Conservation (phyloP, 1,140 invertebrate species). For the Panagrolaimus sp. region DNA sequence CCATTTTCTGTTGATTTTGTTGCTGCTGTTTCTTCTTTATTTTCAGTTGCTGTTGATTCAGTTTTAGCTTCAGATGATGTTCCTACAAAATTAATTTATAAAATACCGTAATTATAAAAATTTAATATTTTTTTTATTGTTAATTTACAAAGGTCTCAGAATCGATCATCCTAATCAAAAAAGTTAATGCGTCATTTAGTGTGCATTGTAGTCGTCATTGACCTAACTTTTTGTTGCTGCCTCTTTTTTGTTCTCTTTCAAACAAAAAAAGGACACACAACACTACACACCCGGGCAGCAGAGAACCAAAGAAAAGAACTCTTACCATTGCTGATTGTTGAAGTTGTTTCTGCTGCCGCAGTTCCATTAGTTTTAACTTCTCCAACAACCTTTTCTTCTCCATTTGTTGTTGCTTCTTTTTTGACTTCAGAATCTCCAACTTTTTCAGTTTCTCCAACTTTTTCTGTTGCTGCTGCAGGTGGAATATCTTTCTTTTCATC, state of each 20-base stretch:
- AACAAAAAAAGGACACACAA: no score
- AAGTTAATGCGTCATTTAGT: not conserved
- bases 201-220: conserved; percentile 11
- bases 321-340: conserved; percentile 3
- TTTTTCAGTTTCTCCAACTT: no score
- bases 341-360: not conserved
- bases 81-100: not conserved
- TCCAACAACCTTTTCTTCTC: not conserved
- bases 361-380: conserved; percentile 19
- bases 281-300: not conserved
- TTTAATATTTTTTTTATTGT: no score
- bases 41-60: not conserved
- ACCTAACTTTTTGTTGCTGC: not conserved
- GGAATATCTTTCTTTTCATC: no score
- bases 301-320: conserved; percentile 4
- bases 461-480: no score
- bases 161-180: conserved; percentile 10
- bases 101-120: not conserved
- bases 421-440: conserved; percentile 44
- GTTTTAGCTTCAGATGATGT: not conserved
- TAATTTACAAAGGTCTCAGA: conserved; percentile 4
- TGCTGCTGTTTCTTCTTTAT: not conserved
- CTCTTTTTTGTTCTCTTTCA: not conserved
- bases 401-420: conserved; percentile 46
- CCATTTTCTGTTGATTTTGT: not conserved